phyloP scores from a whole-genome alignment of 1,140 invertebrate genomes.

The Ruditapes philippinarum region DNA sequence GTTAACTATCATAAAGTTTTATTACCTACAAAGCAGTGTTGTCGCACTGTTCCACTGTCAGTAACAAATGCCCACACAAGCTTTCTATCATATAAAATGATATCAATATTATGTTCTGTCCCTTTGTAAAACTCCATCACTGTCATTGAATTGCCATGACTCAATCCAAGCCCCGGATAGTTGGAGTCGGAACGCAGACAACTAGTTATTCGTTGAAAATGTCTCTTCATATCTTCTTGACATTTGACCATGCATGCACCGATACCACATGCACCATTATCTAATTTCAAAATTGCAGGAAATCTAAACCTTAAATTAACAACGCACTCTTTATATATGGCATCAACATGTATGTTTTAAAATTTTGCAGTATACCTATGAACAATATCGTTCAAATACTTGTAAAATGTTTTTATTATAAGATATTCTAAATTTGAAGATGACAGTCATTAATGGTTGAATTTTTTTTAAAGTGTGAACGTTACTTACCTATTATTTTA shows the following conservation, averaged over 20 bases:
- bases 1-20: too few species aligned
- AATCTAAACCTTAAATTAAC: too few species aligned
- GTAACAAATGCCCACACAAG: constrained; percentile 74
- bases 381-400: too few species aligned
- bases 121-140: constrained; percentile 71
- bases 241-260: constrained; percentile 69
- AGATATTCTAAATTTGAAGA: too few species aligned
- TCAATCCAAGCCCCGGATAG: constrained; percentile 70
- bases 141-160: constrained; percentile 69
- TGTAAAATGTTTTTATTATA: too few species aligned
- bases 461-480: too few species aligned
- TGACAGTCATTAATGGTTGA: too few species aligned
- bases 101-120: constrained; percentile 76
- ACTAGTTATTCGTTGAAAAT: constrained; percentile 54
- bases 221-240: constrained; percentile 51
- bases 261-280: constrained; percentile 75
- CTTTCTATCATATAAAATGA: constrained; percentile 72
- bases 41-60: constrained; percentile 75
- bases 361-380: too few species aligned
- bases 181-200: constrained; percentile 59
- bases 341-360: too few species aligned
- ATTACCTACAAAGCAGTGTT: constrained; percentile 47
- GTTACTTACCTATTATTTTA: too few species aligned
- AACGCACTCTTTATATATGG: too few species aligned
- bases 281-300: too few species aligned